Conservation (phyloP, 1,140 invertebrate genomes). For the Drosophila burlai region DNA sequence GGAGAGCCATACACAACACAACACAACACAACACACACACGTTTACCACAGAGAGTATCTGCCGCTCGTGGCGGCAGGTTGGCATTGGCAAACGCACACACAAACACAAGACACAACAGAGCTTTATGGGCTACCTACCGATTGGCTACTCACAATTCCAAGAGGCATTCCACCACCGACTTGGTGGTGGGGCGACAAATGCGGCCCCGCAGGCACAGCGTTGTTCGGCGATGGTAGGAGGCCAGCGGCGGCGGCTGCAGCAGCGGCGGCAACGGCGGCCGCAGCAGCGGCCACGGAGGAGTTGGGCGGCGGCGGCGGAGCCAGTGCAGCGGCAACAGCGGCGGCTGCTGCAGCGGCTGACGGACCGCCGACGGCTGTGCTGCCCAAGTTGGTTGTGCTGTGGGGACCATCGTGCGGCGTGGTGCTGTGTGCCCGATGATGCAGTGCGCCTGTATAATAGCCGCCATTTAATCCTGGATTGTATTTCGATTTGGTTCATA, state of each 20-base stretch:
- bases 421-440: conserved; percentile 92
- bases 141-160: conserved; percentile 85
- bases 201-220: conserved; percentile 71
- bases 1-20: conserved; percentile 32
- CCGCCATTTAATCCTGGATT: conserved; percentile 89
- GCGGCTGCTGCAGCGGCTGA: conserved; percentile 85
- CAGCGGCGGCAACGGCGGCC: conserved; percentile 65
- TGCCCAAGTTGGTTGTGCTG: conserved; percentile 85
- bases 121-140: conserved; percentile 80
- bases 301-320: conserved; percentile 86
- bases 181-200: conserved; percentile 73
- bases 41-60: conserved; percentile 50
- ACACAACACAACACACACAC: conserved; percentile 35
- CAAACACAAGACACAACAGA: conserved; percentile 69
- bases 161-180: conserved; percentile 84
- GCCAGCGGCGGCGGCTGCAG: conserved; percentile 72
- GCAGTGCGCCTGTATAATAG: conserved; percentile 89
- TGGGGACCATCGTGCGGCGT: conserved; percentile 90
- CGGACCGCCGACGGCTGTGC: conserved; percentile 42
- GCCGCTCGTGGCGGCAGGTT: conserved; percentile 8
- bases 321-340: conserved; percentile 50
- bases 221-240: conserved; percentile 58
- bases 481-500: conserved; percentile 79
- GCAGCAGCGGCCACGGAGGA: conserved; percentile 86
- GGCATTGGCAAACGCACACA: conserved; percentile 59